Evolutionary conservation across 2,888 invertebrate genomes (phyloP).

Genomic region (Pristionchus maxplancki): DNA sequence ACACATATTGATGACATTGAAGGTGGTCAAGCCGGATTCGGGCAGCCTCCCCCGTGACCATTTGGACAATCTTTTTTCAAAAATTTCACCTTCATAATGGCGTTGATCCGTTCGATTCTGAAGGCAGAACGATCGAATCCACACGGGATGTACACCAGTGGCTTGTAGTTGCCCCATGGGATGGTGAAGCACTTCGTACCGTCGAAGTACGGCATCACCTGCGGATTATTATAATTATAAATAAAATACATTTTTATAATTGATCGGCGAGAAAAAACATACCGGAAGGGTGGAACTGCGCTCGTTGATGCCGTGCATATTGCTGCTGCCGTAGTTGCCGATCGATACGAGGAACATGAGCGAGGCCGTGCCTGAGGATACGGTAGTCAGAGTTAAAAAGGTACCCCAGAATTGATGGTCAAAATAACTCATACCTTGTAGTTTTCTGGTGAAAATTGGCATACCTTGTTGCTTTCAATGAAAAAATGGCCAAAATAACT

Average conservation of each 20-base stretch:
- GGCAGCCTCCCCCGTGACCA: neutral
- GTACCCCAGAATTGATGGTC: too few species aligned
- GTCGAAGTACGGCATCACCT: slow-evolving; percentile 72
- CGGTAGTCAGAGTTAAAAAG: too few species aligned
- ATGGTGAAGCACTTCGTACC: slow-evolving; percentile 68
- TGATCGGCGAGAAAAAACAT: neutral
- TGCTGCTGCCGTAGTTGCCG: slow-evolving; percentile 59
- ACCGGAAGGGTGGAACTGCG: slow-evolving; percentile 60
- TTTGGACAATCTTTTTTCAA: neutral
- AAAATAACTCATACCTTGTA: too few species aligned
- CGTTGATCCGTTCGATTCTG: slow-evolving; percentile 67
- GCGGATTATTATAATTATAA: neutral
- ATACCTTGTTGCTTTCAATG: too few species aligned
- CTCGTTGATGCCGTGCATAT: neutral
- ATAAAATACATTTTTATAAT: neutral
- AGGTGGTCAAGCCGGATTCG: too few species aligned
- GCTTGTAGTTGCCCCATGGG: slow-evolving; percentile 76
- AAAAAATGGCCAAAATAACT: too few species aligned
- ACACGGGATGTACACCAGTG: slow-evolving; percentile 65
- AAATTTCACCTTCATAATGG: slow-evolving; percentile 57
- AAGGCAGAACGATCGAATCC: slow-evolving; percentile 66
- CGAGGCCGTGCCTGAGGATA: neutral
- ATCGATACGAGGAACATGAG: slow-evolving; percentile 60
- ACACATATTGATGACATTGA: too few species aligned
- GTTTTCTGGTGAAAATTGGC: too few species aligned